Base-by-base conservation (phyloP, 2,113 vertebrate genomes). In the Xerus inauris region DNA sequence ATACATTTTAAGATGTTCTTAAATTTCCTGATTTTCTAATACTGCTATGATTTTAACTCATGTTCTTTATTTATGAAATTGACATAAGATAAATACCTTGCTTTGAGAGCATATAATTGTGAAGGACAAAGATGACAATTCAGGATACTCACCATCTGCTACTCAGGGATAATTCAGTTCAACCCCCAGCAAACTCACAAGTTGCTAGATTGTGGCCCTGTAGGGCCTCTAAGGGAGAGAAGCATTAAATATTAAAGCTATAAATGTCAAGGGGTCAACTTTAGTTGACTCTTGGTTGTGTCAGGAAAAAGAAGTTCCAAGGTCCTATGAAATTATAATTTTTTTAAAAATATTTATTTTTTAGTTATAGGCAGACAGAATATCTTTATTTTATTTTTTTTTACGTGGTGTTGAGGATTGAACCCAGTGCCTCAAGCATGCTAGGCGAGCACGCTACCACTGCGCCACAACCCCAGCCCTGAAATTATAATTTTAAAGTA, bases 401-500 rank as follows among this genome's bases (percentile, higher is more conserved):
- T n/a, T n/a, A n/a, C n/a, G n/a, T n/a, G n/a, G n/a, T n/a, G n/a
- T n/a, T n/a, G n/a, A n/a, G n/a, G n/a, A n/a, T n/a, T n/a, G n/a
- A n/a, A n/a, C n/a, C n/a, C n/a, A n/a, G n/a, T n/a, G n/a, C n/a
- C n/a, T n/a, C n/a, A n/a, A n/a, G n/a, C n/a, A n/a, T n/a, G n/a
- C n/a, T n/a, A n/a, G n/a, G n/a, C n/a, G n/a, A n/a, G n/a, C n/a
- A n/a, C n/a, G n/a, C n/a, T n/a, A n/a, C n/a, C n/a, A n/a, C n/a
- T n/a, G n/a, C n/a, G n/a, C n/a, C n/a, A n/a, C n/a, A n/a, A n/a
- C n/a, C n/a, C n/a, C n/a, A n/a, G n/a, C n/a, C n/a, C n/a, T n/a
- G 49, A 94, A 97, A 67, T 72, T 86, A 49, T 54, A 75, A 79
- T 67, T 26, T 86, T 89, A 85, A 93, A 95, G 51, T 95, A 85